Base-by-base conservation (phyloP, 2,888 invertebrate genomes). In the Hydrotaea diabolus region DNA sequence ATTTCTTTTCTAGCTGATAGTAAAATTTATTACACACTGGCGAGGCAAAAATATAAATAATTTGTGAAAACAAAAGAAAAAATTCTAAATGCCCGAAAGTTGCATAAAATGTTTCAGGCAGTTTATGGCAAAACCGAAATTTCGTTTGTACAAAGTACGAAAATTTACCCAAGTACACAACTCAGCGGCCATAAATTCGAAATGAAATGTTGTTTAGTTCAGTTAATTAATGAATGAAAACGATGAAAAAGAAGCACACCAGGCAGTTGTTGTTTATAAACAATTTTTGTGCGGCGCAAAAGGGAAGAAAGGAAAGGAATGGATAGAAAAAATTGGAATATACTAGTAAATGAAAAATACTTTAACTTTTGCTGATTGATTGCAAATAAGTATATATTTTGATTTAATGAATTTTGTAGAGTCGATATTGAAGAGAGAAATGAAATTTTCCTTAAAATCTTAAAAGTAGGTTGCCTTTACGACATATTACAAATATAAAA, bases 1-100 rank as follows among this genome's bases (percentile, higher is more conserved):
- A 76, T 81, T 84, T 81, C 53, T 55, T 73, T 17, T 59, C 53
- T 77, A 17, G 59, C 77, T 74, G 80, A 77, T 83, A 80, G 80
- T 83, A 74, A 80, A 80, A 80, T 83, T 83, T 36, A 64, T 72
- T 75, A 53, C 53, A 26, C 57, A 72, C 11, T 69, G 31, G 7
- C 31, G 3, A 31, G 31, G 31, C 2, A 31, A 31, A 31, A 4
- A 31, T 31, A 7, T 2, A 2, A 31, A 31, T 31, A 31, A 31
- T 31, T 31, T 31, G 31, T 31, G 69, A 57, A 71, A 53, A 46
- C 36, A 73, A 36, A 82, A 13, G 13, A 43, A 43, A 43, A 11
- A 43, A 43, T 43, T 11, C 43, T 13, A 15, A 49, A 49, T n/a
- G n/a, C 49, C 8, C 49, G n/a, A 13, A 49, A 15, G 49, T 49